Conservation (phyloP, 2,888 invertebrate species). For the Acleris emargana region DNA sequence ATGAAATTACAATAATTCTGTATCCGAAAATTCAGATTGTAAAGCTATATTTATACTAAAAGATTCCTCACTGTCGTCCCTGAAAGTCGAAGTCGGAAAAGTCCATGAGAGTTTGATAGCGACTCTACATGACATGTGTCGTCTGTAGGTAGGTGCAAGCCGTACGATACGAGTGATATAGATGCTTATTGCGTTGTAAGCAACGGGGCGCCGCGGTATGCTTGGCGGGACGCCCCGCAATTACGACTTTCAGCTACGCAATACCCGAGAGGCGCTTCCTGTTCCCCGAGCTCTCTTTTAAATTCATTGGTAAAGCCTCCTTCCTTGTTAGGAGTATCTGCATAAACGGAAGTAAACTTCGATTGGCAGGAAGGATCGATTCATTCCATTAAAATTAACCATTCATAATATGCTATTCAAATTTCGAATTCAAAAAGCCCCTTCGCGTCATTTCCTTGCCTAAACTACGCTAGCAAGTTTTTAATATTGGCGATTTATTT, state of each 20-base stretch:
- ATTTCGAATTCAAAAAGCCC: background rate
- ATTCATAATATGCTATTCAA: constrained; percentile 36
- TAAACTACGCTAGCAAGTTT: background rate
- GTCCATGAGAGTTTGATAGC: too few relatives aligned
- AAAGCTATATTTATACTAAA: too few relatives aligned
- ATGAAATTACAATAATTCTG: too few relatives aligned
- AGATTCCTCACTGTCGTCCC: too few relatives aligned
- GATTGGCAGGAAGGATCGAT: constrained; percentile 73
- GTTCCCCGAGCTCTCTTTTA: constrained; percentile 53
- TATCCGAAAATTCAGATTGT: too few relatives aligned
- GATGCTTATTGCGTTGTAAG: background rate
- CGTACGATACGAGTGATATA: constrained; percentile 4
- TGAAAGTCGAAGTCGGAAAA: too few relatives aligned
- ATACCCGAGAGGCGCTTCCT: constrained; percentile 60
- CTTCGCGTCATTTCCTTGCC: background rate
- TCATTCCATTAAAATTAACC: constrained; percentile 52
- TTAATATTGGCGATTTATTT: too few relatives aligned
- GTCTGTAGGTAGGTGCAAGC: too few relatives aligned
- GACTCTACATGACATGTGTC: too few relatives aligned
- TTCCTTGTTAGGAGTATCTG: constrained; percentile 44
- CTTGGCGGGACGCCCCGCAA: constrained; percentile 44
- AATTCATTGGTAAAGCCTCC: constrained; percentile 56
- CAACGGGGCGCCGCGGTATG: constrained; percentile 8
- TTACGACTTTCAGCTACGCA: constrained; percentile 42
- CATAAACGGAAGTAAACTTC: constrained; percentile 51